These are phyloP conservation scores for Fragum fragum DNA, from an alignment of 2,888 invertebrate species.

Conservation along the genomic window DNA sequence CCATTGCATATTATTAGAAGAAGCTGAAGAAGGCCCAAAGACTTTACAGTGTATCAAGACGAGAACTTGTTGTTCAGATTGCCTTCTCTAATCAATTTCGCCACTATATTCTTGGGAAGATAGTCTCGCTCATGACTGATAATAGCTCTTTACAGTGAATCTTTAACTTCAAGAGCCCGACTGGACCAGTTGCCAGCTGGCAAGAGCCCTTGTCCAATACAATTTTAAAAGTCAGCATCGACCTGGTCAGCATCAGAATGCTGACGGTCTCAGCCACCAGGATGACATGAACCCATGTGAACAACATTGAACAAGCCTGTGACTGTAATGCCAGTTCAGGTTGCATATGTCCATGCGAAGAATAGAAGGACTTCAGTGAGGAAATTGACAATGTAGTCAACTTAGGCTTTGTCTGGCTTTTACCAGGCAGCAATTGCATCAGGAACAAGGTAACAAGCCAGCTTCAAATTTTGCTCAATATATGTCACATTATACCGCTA, in stretches of 20 bases:
- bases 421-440: background rate
- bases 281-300: background rate
- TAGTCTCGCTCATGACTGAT: constrained; percentile 28
- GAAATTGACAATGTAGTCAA: background rate
- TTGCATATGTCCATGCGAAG: background rate
- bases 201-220: constrained; percentile 27
- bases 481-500: background rate
- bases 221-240: constrained; percentile 26
- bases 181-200: constrained; percentile 33
- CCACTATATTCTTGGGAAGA: constrained; percentile 30
- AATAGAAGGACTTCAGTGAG: background rate
- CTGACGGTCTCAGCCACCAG: constrained; percentile 18
- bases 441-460: constrained; percentile 1
- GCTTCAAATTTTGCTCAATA: background rate
- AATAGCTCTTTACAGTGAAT: constrained; percentile 17
- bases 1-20: constrained; percentile 16
- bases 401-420: background rate
- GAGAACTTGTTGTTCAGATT: constrained; percentile 25
- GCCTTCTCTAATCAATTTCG: constrained; percentile 25
- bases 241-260: constrained; percentile 32
- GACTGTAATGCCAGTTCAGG: background rate
- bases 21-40: background rate
- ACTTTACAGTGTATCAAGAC: constrained; percentile 10
- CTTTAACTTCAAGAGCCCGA: constrained; percentile 16
- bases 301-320: background rate